Evolutionary conservation across 2,888 invertebrate genomes (phyloP).

Genomic region (Caenorhabditis sinica): DNA sequence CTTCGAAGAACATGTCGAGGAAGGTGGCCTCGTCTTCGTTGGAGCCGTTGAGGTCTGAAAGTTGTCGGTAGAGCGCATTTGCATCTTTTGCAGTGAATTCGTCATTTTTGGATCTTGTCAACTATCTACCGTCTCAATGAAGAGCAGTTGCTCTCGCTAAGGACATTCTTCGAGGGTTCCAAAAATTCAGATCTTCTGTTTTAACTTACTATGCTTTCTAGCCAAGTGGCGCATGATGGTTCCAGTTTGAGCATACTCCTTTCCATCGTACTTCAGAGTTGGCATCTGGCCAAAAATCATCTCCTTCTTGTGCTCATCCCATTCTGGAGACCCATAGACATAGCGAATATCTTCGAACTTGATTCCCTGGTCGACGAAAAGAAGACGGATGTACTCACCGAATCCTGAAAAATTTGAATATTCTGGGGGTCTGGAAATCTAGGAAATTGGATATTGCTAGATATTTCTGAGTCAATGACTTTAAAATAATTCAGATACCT

Average conservation of each 20-base stretch:
- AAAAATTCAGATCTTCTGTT: background rate
- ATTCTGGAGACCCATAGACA: constrained; percentile 25
- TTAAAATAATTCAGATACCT: background rate
- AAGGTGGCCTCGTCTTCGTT: constrained; percentile 40
- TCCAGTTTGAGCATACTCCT: constrained; percentile 48
- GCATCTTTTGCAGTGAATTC: no score
- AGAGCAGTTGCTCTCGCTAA: background rate
- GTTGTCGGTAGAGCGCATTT: background rate
- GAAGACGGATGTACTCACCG: constrained; percentile 57
- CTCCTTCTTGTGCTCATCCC: constrained; percentile 40
- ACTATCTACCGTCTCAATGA: background rate
- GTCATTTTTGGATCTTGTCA: no score
- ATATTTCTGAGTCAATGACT: no score
- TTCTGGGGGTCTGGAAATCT: background rate
- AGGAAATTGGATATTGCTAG: background rate
- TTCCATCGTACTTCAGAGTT: constrained; percentile 37
- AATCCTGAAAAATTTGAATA: background rate
- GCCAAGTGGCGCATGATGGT: constrained; percentile 59
- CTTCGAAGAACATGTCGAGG: constrained; percentile 55
- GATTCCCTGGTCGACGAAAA: constrained; percentile 49
- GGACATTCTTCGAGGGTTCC: no score
- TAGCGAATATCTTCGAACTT: constrained; percentile 50
- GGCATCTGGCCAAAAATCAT: constrained; percentile 61
- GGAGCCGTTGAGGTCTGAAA: constrained; percentile 45
- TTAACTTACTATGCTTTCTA: constrained; percentile 21